Conservation (phyloP, 2,797 vertebrate species). For the Kryptopterus vitreolus region DNA sequence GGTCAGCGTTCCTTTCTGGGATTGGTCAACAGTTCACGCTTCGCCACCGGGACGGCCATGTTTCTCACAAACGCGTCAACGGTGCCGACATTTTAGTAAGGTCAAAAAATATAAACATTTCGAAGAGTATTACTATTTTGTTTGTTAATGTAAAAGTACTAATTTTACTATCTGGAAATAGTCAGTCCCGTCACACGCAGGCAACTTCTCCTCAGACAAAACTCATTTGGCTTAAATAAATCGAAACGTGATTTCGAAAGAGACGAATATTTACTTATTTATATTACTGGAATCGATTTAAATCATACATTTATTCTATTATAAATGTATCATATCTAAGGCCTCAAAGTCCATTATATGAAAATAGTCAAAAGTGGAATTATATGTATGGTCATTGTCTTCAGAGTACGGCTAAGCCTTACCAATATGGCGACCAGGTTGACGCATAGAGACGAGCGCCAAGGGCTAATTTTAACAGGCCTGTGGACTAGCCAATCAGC, state of each 20-base stretch:
- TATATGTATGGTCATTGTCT: too few relatives aligned
- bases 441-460: not conserved
- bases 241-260: not conserved
- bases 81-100: not conserved
- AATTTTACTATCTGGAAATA: too few relatives aligned
- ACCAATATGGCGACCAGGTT: slow-evolving; percentile 3
- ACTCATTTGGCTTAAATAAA: not conserved
- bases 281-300: not conserved
- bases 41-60: not conserved
- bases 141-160: not conserved
- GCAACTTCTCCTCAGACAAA: not conserved
- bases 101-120: not conserved
- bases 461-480: not conserved
- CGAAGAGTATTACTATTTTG: not conserved
- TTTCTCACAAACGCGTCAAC: not conserved
- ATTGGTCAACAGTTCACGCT: not conserved
- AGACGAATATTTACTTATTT: not conserved
- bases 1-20: not conserved
- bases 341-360: not conserved
- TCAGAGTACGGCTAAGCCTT: not conserved
- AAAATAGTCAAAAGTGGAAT: not conserved
- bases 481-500: not conserved
- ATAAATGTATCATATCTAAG: not conserved
- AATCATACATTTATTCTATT: not conserved
- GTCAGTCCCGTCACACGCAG: not conserved